Conservation (phyloP, 1,140 invertebrate species). For the Drosophila pseudoananassae region DNA sequence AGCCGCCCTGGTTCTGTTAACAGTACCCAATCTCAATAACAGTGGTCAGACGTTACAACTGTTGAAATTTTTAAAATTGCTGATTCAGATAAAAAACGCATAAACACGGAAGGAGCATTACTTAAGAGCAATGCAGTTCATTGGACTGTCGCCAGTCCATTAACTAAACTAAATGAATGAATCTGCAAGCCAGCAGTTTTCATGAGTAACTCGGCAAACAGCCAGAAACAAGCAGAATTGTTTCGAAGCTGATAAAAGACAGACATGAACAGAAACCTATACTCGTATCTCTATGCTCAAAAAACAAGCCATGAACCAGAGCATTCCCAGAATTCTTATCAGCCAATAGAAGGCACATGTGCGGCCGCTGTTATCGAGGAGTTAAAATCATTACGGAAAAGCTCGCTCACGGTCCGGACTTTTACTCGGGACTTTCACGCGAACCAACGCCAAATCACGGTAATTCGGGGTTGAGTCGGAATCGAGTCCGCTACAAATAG, state of each 20-base stretch:
- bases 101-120: slow-evolving; percentile 19
- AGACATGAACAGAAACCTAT: neutral
- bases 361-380: slow-evolving; percentile 32
- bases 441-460: slow-evolving; percentile 14
- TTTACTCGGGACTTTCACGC: slow-evolving; percentile 20
- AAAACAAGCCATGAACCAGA: slow-evolving; percentile 13
- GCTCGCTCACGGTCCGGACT: slow-evolving; percentile 54
- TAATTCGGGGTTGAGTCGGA: slow-evolving; percentile 62
- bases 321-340: slow-evolving; percentile 30
- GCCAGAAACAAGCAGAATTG: slow-evolving; percentile 10
- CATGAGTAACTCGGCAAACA: slow-evolving; percentile 9
- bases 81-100: slow-evolving; percentile 29
- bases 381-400: slow-evolving; percentile 37
- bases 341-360: neutral
- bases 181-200: slow-evolving; percentile 43
- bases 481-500: slow-evolving; percentile 47
- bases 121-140: slow-evolving; percentile 22
- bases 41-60: slow-evolving; percentile 5
- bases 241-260: slow-evolving; percentile 5
- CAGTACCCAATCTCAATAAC: neutral
- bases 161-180: slow-evolving; percentile 56
- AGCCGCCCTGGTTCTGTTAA: slow-evolving; percentile 2
- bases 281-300: slow-evolving; percentile 6
- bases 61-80: slow-evolving; percentile 36
- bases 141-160: slow-evolving; percentile 40